Base-by-base conservation (phyloP, 2,888 invertebrate species). In the Hirudinaria manillensis region DNA sequence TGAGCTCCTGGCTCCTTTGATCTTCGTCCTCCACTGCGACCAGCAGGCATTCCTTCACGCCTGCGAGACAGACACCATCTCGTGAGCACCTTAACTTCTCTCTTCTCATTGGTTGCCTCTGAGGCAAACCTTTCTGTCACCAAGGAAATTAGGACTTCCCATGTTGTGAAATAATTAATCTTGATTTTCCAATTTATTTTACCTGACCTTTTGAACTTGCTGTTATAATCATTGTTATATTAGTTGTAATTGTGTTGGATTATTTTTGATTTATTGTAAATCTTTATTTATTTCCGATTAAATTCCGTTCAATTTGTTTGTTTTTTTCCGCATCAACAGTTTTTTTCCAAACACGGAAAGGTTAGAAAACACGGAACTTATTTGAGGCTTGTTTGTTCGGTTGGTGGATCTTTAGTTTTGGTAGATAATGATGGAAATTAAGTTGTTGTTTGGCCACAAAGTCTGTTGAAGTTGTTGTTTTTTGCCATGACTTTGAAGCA, bases 1-100 rank as follows among this genome's bases (percentile, higher is more conserved):
- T 85, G 93, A 93, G 84, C 89, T 93, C 71, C 85, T 93, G 72
- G 93, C 92, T 0, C 92, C 92, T 0, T 84, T 93, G 71, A 86
- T 93, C 38, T 91, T 90, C 82, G 91, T 93, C 19, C 86, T 92
- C 32, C 89, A 90, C 81, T 88, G 89, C 78, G 93, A 93, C 83
- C 90, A 92, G 79, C 89, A 90, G 82, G 88, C 89, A 4, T 87
- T 89, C 80, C 84, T 89, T 72, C 90, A 90, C 82, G 88, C 89
- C 72, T 86, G 85, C 75, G 90, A 90, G 81, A 86, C 84, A 66
- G 85, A 85, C 75, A 81, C 83, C 36, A 77, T 86, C 32, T 81
- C 81, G 86, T 86, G 80, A 82, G 85, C 83, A 27, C 36, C 6
- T 24, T 38, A 70, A 27, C 34, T 51, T 45, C n/a, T n/a, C 2